These are phyloP conservation scores for Limnephilus auricula DNA, from an alignment of 2,888 invertebrate genomes.

Conservation along the genomic window DNA sequence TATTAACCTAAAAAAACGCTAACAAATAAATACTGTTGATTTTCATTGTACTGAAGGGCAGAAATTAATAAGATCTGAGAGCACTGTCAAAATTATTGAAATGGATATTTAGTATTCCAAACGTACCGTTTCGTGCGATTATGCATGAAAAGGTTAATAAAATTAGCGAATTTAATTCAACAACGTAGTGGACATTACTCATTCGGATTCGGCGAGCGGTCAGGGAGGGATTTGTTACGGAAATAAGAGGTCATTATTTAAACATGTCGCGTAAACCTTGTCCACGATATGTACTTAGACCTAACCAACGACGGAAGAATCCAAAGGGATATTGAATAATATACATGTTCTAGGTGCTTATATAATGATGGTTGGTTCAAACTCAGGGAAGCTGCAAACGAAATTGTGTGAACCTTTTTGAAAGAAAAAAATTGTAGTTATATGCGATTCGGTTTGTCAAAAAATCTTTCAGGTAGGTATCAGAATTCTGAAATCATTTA, in stretches of 20 bases:
- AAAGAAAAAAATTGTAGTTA: too few species aligned
- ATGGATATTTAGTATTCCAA: not conserved
- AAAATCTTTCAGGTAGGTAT: too few species aligned
- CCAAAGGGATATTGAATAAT: not conserved
- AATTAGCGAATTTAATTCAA: conserved; percentile 18
- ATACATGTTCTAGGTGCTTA: not conserved
- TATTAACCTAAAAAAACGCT: too few species aligned
- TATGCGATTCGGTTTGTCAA: too few species aligned
- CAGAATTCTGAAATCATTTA: too few species aligned
- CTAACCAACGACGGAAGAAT: not conserved
- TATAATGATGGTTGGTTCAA: not conserved
- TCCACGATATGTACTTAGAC: not conserved
- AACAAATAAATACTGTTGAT: too few species aligned
- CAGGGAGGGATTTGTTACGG: conserved; percentile 29
- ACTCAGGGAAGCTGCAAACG: too few species aligned
- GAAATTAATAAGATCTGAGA: not conserved
- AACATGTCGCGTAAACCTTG: conserved; percentile 37
- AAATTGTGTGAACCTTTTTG: too few species aligned
- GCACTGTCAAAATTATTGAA: not conserved
- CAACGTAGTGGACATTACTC: conserved; percentile 29
- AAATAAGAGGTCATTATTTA: conserved; percentile 35
- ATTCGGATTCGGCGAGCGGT: conserved; percentile 8
- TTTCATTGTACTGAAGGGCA: not conserved
- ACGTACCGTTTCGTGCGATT: not conserved
- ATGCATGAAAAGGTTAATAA: conserved; percentile 28